Conservation (phyloP, 2,888 invertebrate species). For the Cephus sareptanus region DNA sequence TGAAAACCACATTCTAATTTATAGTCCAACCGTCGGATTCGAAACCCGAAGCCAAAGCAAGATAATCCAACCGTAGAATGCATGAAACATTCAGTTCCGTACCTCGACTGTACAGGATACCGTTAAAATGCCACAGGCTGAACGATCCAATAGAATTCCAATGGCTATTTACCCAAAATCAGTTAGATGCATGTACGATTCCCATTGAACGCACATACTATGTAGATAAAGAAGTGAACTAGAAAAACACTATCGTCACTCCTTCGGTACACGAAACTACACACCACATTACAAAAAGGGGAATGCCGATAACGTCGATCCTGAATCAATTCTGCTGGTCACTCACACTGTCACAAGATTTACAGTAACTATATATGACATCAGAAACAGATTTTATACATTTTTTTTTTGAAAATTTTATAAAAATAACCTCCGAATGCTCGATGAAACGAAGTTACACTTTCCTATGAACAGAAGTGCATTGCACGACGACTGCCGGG, state of each 20-base stretch:
- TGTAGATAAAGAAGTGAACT: not conserved
- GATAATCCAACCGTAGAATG: not conserved
- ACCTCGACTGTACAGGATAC: not conserved
- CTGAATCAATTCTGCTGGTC: not conserved
- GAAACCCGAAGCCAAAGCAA: not conserved
- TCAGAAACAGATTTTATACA: not conserved
- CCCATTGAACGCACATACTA: not conserved
- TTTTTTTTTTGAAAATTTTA: slow-evolving; percentile 13
- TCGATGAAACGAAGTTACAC: slow-evolving; percentile 7
- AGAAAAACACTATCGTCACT: not conserved
- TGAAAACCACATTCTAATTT: not conserved
- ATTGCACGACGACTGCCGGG: slow-evolving; percentile 41
- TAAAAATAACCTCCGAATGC: slow-evolving; percentile 11
- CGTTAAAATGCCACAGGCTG: not conserved
- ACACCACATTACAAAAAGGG: not conserved
- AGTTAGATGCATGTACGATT: not conserved
- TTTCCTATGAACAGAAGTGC: slow-evolving; percentile 34
- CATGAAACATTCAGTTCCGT: not conserved
- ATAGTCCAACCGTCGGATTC: not conserved
- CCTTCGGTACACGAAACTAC: not conserved
- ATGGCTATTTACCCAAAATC: not conserved
- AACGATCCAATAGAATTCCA: not conserved
- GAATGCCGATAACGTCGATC: not conserved
- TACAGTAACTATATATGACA: not conserved
- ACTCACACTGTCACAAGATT: slow-evolving; percentile 15